phyloP scores from a whole-genome alignment of 2,797 vertebrate species.

The Rhadinocentrus ornatus region DNA sequence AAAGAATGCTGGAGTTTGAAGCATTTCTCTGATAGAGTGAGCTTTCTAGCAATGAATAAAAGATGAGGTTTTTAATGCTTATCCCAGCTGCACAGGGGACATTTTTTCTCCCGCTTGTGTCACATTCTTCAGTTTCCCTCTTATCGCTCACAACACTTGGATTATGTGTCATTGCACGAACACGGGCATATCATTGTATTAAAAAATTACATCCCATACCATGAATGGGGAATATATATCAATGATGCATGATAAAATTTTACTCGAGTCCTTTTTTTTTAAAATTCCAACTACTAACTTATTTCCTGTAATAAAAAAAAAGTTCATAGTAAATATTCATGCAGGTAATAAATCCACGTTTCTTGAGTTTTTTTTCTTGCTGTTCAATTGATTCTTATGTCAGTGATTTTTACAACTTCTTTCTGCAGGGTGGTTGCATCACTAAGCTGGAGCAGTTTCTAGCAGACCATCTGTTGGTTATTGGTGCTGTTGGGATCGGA shows the following conservation, averaged over 20 bases:
- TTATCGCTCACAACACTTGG: slow-evolving; percentile 1
- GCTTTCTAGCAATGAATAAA: slow-evolving; percentile 41
- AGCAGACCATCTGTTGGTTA: slow-evolving; percentile 87
- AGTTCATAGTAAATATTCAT: background rate
- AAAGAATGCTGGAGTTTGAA: slow-evolving; percentile 7
- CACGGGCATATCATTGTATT: background rate
- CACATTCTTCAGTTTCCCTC: slow-evolving; percentile 19
- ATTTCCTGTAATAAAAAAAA: background rate
- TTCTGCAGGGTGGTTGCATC: slow-evolving; percentile 87
- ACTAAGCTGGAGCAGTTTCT: slow-evolving; percentile 88
- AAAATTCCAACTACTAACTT: background rate
- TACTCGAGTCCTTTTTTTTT: background rate
- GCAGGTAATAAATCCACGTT: background rate
- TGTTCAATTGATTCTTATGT: background rate
- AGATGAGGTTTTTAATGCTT: slow-evolving; percentile 40
- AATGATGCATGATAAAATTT: background rate
- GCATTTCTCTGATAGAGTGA: slow-evolving; percentile 19
- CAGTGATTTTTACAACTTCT: background rate
- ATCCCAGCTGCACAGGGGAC: slow-evolving; percentile 16
- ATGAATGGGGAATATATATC: background rate
- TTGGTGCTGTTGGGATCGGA: slow-evolving; percentile 88
- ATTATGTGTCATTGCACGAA: slow-evolving; percentile 4
- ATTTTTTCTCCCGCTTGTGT: slow-evolving; percentile 18
- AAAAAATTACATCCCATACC: background rate
- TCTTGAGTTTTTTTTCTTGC: background rate